A percentile compares a stretch with the other conserved stretches of the same genome.
These are phyloP conservation scores for Protosalanx chinensis DNA, from an alignment of 2,797 vertebrate genomes.

Conservation along the genomic window DNA sequence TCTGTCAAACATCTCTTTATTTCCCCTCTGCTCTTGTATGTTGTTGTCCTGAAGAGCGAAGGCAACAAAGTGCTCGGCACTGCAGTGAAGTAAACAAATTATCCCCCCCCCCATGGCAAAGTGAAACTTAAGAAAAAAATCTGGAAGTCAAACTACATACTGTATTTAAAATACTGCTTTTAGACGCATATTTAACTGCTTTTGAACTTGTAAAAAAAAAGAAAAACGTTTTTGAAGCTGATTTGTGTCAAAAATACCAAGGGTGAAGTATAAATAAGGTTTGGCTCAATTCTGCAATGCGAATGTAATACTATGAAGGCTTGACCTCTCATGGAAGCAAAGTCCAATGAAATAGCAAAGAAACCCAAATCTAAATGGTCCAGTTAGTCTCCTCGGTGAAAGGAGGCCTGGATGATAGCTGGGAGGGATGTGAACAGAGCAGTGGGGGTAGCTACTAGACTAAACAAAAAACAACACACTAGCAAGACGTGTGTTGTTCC, in stretches of 20 bases:
- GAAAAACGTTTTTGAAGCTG: neutral
- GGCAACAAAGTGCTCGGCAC: neutral
- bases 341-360: neutral
- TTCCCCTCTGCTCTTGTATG: neutral
- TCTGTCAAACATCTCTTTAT: constrained; percentile 4
- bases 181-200: neutral
- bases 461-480: neutral
- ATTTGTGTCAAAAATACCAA: neutral
- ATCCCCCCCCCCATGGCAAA: too few relatives aligned
- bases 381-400: neutral
- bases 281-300: neutral
- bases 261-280: neutral
- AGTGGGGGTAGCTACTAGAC: neutral
- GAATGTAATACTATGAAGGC: neutral
- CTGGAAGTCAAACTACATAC: constrained; percentile 31
- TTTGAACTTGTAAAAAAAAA: constrained; percentile 12
- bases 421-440: neutral
- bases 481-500: neutral
- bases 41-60: constrained; percentile 13
- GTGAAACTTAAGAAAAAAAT: neutral
- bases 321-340: constrained; percentile 16
- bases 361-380: constrained; percentile 4
- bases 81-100: neutral
- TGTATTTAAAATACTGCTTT: constrained; percentile 37
- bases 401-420: neutral